Evolutionary conservation across 2,797 vertebrate genomes (phyloP), one percentile per base, ranked within the genome.

Genomic region (Tamandua tetradactyla): DNA sequence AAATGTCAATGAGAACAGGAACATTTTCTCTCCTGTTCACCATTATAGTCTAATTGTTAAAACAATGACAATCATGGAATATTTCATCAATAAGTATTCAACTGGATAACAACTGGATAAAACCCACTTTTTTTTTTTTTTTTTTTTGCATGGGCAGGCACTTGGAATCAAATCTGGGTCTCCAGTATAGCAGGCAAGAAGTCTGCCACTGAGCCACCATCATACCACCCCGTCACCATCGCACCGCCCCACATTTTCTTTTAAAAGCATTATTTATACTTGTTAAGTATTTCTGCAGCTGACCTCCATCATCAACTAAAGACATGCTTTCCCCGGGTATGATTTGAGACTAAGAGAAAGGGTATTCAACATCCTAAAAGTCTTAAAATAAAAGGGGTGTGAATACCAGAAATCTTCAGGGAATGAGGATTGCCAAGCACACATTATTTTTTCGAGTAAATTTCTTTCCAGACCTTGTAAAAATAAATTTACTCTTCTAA

Each of bases 401-500:
- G 13, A 62, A 23, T 74, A 22, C 23, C 40, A 59, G 49, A 93
- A 81, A 76, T 79, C 18, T 90, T 78, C 7, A 84, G 40, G 44
- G 52, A 62, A 66, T 9, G 1, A 62, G 72, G 20, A 5, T 37
- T 59, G 18, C 74, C n/a, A 87, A 81, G 27, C 27, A 40, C 25
- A 44, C 42, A 37, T 20, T 23, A 76, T 92, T 90, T 90, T 75
- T 79, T 15, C 81, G 30, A 57, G 49, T 35, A 64, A 90, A 75
- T 79, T 86, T 75, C 6, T 82, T 78, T 95, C 81, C 40, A 32
- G 71, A 69, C 22, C 42, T 76, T 93, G 30, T 81, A 32, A 79
- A 55, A 95, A 85, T 85, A 96, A 87, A 69, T 72, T 9, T 42
- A 94, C 71, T 96, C 82, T 72, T 69, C 37, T 71, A 84, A 75